These are phyloP conservation scores for Cyanoliseus patagonus DNA, from an alignment of 2,113 vertebrate species.

Conservation along the genomic window DNA sequence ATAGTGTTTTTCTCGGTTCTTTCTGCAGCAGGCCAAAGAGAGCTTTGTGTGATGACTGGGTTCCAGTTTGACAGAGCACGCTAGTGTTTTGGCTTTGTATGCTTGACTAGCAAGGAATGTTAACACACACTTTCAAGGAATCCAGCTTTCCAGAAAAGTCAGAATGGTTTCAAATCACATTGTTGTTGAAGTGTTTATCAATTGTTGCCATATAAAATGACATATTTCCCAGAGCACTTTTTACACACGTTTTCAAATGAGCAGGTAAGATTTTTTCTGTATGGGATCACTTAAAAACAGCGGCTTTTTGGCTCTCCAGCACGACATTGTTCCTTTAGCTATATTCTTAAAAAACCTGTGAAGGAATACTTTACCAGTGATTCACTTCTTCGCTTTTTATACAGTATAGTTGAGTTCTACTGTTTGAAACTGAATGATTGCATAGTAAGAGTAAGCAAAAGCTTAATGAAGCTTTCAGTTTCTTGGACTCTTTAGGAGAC, in stretches of 20 bases:
- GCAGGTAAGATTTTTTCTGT: not conserved
- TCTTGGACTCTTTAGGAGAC: not conserved
- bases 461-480: not conserved
- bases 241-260: not conserved
- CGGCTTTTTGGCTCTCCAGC: not conserved
- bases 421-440: not conserved
- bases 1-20: slow-evolving; percentile 12
- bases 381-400: not conserved
- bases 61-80: not conserved
- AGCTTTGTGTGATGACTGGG: not conserved
- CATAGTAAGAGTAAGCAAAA: not conserved
- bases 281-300: not conserved
- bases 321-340: not conserved
- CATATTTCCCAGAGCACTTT: not conserved
- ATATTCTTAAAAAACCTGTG: not conserved
- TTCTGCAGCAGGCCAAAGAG: not conserved
- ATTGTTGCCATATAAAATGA: not conserved
- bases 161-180: not conserved
- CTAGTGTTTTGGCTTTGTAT: not conserved
- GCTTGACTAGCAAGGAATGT: slow-evolving; percentile 9
- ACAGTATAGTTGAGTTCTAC: not conserved
- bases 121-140: slow-evolving; percentile 30
- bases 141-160: slow-evolving; percentile 20
- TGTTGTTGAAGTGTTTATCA: not conserved
- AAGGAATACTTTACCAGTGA: not conserved